A percentile compares a stretch with the other conserved stretches of the same genome.
phyloP scores from a whole-genome alignment of 2,888 invertebrate species.

The Cephus sareptanus region DNA sequence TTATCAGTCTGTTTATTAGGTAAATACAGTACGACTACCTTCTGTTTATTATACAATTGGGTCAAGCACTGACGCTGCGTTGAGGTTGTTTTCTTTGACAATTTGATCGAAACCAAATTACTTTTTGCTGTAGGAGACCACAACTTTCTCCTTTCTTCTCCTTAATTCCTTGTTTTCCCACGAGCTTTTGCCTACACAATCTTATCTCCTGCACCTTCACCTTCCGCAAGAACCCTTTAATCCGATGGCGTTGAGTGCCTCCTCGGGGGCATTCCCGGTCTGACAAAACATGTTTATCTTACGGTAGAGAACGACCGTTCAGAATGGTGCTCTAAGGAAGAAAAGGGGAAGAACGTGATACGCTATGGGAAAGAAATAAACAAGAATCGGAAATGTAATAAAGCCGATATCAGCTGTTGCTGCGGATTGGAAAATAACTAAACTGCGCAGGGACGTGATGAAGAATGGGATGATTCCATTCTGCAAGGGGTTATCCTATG shows the following conservation, averaged over 20 bases:
- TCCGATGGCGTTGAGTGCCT: neutral
- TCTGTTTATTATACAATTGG: neutral
- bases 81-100: neutral
- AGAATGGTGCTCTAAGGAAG: neutral
- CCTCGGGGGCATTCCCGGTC: neutral
- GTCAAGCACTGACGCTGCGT: neutral
- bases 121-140: neutral
- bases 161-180: neutral
- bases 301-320: neutral
- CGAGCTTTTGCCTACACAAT: neutral
- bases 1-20: neutral
- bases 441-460: constrained; percentile 4
- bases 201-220: neutral
- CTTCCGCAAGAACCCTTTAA: neutral
- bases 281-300: constrained; percentile 2
- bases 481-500: neutral
- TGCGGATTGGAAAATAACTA: constrained; percentile 48
- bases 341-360: neutral
- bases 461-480: neutral
- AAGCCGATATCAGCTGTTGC: constrained; percentile 39
- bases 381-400: constrained; percentile 38
- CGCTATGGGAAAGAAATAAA: neutral
- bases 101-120: neutral
- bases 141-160: neutral
- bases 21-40: neutral